phyloP scores from a whole-genome alignment of 1,140 invertebrate species.

The Plutomurus gul region DNA sequence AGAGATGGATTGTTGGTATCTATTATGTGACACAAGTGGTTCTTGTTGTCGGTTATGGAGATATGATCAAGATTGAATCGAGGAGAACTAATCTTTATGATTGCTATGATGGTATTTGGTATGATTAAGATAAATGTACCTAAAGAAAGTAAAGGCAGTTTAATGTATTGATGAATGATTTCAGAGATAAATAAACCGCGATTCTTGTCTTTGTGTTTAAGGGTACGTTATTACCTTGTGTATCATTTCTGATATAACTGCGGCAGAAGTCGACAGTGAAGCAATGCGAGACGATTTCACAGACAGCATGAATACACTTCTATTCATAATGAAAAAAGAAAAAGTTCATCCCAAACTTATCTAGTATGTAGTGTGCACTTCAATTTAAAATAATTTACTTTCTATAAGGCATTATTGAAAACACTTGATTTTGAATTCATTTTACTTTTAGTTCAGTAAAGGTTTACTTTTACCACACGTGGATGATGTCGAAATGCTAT shows the following conservation, averaged over 20 bases:
- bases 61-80: constrained; percentile 32
- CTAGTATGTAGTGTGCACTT: not conserved
- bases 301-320: constrained; percentile 23
- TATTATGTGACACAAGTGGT: constrained; percentile 49
- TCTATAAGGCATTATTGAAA: too few species aligned
- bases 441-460: constrained; percentile 16
- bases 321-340: constrained; percentile 35
- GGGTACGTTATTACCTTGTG: constrained; percentile 40
- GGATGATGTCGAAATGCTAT: constrained; percentile 34
- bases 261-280: constrained; percentile 47
- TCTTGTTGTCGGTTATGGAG: constrained; percentile 47
- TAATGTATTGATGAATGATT: too few species aligned
- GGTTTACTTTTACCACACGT: constrained; percentile 40
- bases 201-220: not conserved
- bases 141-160: too few species aligned
- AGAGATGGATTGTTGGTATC: constrained; percentile 36
- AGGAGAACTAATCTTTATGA: constrained; percentile 25
- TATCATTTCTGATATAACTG: constrained; percentile 47
- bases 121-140: too few species aligned
- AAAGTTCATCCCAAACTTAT: constrained; percentile 29
- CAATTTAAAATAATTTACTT: not conserved
- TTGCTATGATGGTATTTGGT: constrained; percentile 38
- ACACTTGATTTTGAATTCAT: not conserved
- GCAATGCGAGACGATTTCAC: constrained; percentile 34
- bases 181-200: not conserved